Evolutionary conservation across 2,797 vertebrate species (phyloP).

Genomic region (Sitta carolinensis): DNA sequence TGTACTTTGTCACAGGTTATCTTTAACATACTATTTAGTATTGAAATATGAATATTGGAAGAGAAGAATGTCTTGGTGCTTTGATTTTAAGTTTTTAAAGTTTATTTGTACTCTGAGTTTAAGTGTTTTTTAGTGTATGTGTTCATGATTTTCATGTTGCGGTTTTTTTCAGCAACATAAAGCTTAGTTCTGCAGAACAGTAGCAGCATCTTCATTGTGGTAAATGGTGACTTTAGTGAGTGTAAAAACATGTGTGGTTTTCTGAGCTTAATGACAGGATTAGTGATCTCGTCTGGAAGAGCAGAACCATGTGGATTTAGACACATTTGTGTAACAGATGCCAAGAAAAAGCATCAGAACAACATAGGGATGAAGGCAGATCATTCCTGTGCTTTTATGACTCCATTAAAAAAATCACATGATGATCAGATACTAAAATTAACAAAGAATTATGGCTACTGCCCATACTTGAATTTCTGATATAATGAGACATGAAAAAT

Average conservation of each 20-base stretch:
- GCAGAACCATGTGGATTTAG: background rate
- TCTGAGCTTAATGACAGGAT: constrained; percentile 44
- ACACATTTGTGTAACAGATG: constrained; percentile 24
- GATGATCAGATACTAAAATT: background rate
- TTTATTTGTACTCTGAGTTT: background rate
- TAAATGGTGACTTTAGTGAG: background rate
- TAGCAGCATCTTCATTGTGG: background rate
- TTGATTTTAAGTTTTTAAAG: background rate
- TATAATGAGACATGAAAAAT: background rate
- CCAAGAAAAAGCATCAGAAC: background rate
- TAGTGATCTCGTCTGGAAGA: constrained; percentile 30
- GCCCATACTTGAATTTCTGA: background rate
- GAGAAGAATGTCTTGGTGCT: background rate
- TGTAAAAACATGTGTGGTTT: constrained; percentile 17
- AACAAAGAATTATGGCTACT: background rate
- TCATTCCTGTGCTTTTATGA: background rate
- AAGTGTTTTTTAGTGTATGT: background rate
- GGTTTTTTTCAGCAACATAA: background rate
- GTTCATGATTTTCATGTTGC: background rate
- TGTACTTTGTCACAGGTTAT: background rate
- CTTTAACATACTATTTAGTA: background rate
- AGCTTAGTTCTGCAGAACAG: background rate
- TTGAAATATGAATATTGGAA: background rate
- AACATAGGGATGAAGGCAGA: background rate
- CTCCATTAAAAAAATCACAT: background rate